These are phyloP conservation scores for Vombatus ursinus DNA, from an alignment of 2,113 vertebrate genomes.

Conservation along the genomic window DNA sequence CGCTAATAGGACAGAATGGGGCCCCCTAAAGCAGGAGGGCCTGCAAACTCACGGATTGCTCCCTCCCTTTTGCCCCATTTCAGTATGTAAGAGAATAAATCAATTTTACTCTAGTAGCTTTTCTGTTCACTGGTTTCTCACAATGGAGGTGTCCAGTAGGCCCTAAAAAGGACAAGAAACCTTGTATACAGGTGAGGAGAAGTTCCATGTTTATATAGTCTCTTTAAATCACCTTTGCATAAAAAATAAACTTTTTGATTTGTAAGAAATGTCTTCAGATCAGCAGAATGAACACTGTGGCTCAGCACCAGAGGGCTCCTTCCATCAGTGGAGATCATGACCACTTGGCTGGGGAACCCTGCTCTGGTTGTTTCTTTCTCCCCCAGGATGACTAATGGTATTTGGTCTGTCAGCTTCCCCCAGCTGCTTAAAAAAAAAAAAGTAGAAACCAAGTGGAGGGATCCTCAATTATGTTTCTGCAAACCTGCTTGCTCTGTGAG, in stretches of 20 bases:
- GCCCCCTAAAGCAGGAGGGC: not conserved
- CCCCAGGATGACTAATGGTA: not conserved
- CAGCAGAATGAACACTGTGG: slow-evolving; percentile 24
- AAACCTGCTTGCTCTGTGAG: not conserved
- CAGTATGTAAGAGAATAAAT: slow-evolving; percentile 15
- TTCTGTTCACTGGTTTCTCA: not conserved
- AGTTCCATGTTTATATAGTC: slow-evolving; percentile 72
- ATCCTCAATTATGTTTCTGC: not conserved
- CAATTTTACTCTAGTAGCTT: slow-evolving; percentile 6
- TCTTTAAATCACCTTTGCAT: slow-evolving; percentile 78
- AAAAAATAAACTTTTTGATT: slow-evolving; percentile 80
- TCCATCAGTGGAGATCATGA: not conserved
- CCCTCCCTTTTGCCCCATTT: not conserved
- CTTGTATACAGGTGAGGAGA: not conserved
- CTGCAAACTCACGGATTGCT: not conserved
- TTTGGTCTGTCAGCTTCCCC: not conserved
- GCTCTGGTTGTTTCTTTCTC: not conserved
- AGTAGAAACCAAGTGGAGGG: slow-evolving; percentile 24
- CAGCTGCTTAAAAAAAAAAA: not conserved
- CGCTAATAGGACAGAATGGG: not conserved
- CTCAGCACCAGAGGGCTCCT: not conserved
- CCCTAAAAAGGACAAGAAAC: not conserved
- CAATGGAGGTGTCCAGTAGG: not conserved
- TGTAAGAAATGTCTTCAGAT: slow-evolving; percentile 75
- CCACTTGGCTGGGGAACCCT: not conserved